Evolutionary conservation across 1,140 invertebrate genomes (phyloP).

Genomic region (Cecropterus lyciades): DNA sequence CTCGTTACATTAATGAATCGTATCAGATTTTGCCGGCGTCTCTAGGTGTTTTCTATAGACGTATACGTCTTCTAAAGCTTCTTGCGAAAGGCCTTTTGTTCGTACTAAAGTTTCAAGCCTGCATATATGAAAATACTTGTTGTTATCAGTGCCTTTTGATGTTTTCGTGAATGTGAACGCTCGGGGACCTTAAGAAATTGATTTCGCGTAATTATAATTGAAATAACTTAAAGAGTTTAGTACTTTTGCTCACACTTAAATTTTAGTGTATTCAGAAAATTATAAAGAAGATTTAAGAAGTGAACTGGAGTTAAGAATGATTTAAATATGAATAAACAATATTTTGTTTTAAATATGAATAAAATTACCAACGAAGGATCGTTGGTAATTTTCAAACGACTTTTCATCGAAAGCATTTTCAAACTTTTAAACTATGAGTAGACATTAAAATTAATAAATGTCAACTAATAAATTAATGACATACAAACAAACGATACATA

Average conservation of each 20-base stretch:
- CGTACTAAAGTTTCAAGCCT: slow-evolving; percentile 46
- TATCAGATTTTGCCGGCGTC: slow-evolving; percentile 77
- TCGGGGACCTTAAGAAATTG: slow-evolving; percentile 13
- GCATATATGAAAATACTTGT: slow-evolving; percentile 55
- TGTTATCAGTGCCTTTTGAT: slow-evolving; percentile 33
- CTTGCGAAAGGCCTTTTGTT: slow-evolving; percentile 59
- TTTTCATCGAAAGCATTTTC: no score
- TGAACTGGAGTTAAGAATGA: no score
- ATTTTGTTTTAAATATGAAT: no score
- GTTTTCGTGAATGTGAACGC: slow-evolving; percentile 29
- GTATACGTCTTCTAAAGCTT: slow-evolving; percentile 50
- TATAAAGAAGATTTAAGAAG: no score
- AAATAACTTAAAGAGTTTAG: slow-evolving; percentile 23
- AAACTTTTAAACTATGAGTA: no score
- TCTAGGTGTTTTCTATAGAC: slow-evolving; percentile 53
- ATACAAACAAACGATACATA: no score
- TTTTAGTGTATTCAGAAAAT: no score
- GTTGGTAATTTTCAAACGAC: no score
- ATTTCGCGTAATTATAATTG: slow-evolving; percentile 1
- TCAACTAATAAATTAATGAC: no score
- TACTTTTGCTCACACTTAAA: slow-evolving; percentile 15
- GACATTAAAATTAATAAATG: no score
- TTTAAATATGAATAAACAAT: no score
- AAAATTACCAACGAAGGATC: no score
- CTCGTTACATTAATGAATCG: slow-evolving; percentile 84